A percentile compares a stretch with the other conserved stretches of the same genome.
phyloP scores from a whole-genome alignment of 1,140 invertebrate genomes.

The Atta colombica region DNA sequence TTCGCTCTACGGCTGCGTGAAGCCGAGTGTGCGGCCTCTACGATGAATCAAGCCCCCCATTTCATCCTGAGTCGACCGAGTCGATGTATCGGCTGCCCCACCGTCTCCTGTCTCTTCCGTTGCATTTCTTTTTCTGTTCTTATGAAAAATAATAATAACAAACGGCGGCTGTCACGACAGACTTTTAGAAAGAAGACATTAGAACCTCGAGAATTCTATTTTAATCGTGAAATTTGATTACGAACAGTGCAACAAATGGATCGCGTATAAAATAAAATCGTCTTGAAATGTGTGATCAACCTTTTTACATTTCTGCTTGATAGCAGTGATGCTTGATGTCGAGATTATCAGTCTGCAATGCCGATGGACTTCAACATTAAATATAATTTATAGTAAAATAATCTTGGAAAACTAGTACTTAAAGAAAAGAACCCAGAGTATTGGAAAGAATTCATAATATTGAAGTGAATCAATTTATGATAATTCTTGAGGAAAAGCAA shows the following conservation, averaged over 20 bases:
- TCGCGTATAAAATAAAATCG: neutral
- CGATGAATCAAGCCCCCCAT: slow-evolving; percentile 80
- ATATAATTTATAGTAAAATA: neutral
- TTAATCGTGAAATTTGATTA: neutral
- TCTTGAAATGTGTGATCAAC: neutral
- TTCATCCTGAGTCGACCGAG: slow-evolving; percentile 66
- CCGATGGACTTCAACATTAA: neutral
- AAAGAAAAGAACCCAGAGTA: neutral
- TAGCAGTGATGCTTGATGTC: too few species aligned
- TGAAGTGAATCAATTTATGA: neutral
- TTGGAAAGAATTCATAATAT: neutral
- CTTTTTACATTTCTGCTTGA: slow-evolving; percentile 6
- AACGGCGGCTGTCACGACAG: neutral
- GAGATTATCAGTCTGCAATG: neutral
- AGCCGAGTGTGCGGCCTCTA: slow-evolving; percentile 73
- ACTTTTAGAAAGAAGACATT: neutral
- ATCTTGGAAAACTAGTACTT: neutral
- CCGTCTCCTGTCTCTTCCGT: slow-evolving; percentile 23
- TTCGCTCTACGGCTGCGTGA: slow-evolving; percentile 77
- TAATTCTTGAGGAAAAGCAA: slow-evolving; percentile 15
- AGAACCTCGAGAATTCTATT: slow-evolving; percentile 13
- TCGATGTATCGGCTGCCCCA: slow-evolving; percentile 63
- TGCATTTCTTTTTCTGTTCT: slow-evolving; percentile 52
- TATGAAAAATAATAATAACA: slow-evolving; percentile 15
- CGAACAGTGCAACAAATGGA: neutral